A percentile compares a stretch with the other conserved stretches of the same genome.
These are phyloP conservation scores for Plebejus melissa DNA, from an alignment of 2,888 invertebrate genomes.

Conservation along the genomic window DNA sequence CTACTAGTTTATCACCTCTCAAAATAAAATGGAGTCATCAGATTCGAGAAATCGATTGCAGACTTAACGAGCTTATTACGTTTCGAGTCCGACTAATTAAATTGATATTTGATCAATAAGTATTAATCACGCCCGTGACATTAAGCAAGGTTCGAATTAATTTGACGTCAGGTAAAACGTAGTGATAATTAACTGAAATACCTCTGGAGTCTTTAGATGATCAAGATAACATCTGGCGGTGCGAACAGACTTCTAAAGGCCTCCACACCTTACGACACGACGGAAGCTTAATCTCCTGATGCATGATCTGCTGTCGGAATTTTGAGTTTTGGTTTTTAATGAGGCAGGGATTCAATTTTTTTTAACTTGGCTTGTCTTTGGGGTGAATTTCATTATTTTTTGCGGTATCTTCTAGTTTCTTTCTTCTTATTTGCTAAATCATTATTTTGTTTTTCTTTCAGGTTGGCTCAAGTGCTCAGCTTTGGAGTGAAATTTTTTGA, in stretches of 20 bases:
- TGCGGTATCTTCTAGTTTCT: not conserved
- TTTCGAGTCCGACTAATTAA: conserved; percentile 20
- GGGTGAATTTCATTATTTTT: not conserved
- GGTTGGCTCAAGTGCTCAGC: not conserved
- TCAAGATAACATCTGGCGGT: conserved; percentile 29
- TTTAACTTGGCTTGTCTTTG: too few species aligned
- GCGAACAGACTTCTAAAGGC: conserved; percentile 16
- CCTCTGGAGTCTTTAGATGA: conserved; percentile 28
- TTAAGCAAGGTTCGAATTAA: conserved; percentile 18
- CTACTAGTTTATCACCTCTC: not conserved
- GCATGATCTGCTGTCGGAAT: not conserved
- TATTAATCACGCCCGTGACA: conserved; percentile 23
- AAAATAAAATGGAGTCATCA: not conserved
- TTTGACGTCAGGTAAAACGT: conserved; percentile 23
- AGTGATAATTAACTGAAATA: conserved; percentile 27
- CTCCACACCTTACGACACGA: conserved; percentile 10
- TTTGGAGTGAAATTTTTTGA: not conserved
- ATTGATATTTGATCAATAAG: conserved; percentile 16
- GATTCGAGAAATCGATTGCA: not conserved
- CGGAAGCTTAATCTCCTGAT: conserved; percentile 7
- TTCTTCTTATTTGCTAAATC: not conserved
- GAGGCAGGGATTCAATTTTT: not conserved
- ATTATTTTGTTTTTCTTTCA: not conserved
- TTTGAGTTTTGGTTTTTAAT: conserved; percentile 10
- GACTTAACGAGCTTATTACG: conserved; percentile 1